Percentiles rank a stretch among this genome's conserved stretches.
Evolutionary conservation across 2,797 vertebrate species (phyloP).

Genomic region (Okamejei kenojei): DNA sequence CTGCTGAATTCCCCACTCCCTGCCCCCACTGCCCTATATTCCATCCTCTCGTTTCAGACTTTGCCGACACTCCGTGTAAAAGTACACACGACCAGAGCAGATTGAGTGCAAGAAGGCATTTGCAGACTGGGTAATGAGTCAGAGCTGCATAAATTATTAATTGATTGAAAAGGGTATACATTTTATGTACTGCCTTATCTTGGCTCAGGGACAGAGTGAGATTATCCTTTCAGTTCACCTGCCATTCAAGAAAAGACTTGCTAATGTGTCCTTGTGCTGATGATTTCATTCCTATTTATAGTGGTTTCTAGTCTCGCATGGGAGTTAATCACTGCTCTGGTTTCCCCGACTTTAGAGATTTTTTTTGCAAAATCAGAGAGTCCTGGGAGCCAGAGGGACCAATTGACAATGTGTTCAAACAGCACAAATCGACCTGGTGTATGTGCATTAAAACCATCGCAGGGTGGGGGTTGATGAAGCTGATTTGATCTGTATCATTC

Average conservation of each 20-base stretch:
- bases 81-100: neutral
- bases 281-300: slow-evolving; percentile 25
- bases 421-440: neutral
- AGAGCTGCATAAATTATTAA: neutral
- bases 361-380: neutral
- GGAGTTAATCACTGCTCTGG: neutral
- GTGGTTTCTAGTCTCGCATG: slow-evolving; percentile 5
- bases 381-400: neutral
- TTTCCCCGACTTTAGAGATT: neutral
- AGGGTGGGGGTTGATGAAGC: neutral
- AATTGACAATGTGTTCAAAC: neutral
- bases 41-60: neutral
- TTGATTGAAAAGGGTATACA: neutral
- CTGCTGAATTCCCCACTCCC: neutral
- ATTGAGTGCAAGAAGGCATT: neutral
- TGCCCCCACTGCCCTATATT: no score
- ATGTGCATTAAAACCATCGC: neutral
- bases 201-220: no score
- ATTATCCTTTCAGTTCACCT: neutral
- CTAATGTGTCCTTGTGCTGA: no score
- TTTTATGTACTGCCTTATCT: neutral
- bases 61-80: neutral
- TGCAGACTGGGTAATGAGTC: neutral
- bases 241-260: neutral
- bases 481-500: neutral